These are phyloP conservation scores for Halcyon badia DNA, from an alignment of 2,797 vertebrate species.

Conservation along the genomic window DNA sequence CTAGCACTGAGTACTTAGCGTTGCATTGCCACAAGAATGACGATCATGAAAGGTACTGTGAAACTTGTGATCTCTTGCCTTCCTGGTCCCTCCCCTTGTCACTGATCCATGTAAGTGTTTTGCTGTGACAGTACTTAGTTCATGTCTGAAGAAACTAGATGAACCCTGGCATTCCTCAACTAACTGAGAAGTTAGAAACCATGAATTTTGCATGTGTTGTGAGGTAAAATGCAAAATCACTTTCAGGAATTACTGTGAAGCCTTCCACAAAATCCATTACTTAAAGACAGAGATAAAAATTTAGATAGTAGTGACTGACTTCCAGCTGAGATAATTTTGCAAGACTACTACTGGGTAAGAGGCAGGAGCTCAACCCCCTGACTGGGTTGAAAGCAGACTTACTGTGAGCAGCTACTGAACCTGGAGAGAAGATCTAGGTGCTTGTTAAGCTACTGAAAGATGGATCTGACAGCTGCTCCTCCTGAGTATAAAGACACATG, in stretches of 20 bases:
- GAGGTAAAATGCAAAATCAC: background rate
- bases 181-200: background rate
- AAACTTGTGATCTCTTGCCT: background rate
- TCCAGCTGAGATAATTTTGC: background rate
- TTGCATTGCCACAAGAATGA: background rate
- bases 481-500: accelerated
- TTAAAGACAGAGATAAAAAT: background rate
- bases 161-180: background rate
- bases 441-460: background rate
- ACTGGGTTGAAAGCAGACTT: background rate
- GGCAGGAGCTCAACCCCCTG: background rate
- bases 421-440: background rate
- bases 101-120: background rate
- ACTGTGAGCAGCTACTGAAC: background rate
- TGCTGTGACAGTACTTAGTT: background rate
- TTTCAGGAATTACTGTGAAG: background rate
- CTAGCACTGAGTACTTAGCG: background rate
- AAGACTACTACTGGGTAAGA: background rate
- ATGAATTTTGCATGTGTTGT: background rate
- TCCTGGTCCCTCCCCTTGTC: background rate
- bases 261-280: background rate
- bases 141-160: background rate
- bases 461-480: background rate
- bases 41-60: background rate
- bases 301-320: background rate